Evolutionary conservation across 2,113 vertebrate genomes (phyloP).

Genomic region (Hippocampus mohnikei): DNA sequence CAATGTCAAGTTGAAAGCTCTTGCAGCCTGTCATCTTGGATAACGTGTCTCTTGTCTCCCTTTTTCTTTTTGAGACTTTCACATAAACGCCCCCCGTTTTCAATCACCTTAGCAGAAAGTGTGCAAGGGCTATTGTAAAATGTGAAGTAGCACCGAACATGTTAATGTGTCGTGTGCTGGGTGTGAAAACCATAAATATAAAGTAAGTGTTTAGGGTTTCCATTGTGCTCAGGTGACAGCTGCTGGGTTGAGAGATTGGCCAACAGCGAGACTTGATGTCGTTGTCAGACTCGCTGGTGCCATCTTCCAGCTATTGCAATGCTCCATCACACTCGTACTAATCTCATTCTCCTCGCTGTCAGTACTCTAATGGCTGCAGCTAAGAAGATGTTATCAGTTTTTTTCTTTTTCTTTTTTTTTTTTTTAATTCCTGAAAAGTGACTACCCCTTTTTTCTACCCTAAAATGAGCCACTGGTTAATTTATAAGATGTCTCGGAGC

Average conservation of each 20-base stretch:
- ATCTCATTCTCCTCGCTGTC: constrained; percentile 48
- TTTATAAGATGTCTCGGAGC: neutral
- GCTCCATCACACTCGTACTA: constrained; percentile 41
- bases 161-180: constrained; percentile 17
- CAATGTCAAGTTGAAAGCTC: constrained; percentile 23
- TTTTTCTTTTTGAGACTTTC: constrained; percentile 6
- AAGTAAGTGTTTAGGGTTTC: constrained; percentile 37
- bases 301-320: constrained; percentile 42
- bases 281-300: constrained; percentile 42
- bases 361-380: constrained; percentile 19
- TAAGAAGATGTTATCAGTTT: constrained; percentile 13
- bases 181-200: constrained; percentile 53
- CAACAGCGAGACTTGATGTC: constrained; percentile 36
- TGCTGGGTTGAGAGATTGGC: constrained; percentile 51
- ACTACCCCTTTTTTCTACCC: constrained; percentile 33
- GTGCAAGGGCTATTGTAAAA: neutral
- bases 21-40: neutral
- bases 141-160: constrained; percentile 21
- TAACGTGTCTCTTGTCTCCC: constrained; percentile 4
- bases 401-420: neutral
- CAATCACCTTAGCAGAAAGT: constrained; percentile 10
- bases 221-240: constrained; percentile 56
- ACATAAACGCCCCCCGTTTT: constrained; percentile 1
- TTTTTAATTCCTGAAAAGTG: constrained; percentile 39
- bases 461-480: constrained; percentile 26